A percentile compares a stretch with the other conserved stretches of the same genome.
phyloP scores from a whole-genome alignment of 2,888 invertebrate species.

The Elaeidobius kamerunicus region DNA sequence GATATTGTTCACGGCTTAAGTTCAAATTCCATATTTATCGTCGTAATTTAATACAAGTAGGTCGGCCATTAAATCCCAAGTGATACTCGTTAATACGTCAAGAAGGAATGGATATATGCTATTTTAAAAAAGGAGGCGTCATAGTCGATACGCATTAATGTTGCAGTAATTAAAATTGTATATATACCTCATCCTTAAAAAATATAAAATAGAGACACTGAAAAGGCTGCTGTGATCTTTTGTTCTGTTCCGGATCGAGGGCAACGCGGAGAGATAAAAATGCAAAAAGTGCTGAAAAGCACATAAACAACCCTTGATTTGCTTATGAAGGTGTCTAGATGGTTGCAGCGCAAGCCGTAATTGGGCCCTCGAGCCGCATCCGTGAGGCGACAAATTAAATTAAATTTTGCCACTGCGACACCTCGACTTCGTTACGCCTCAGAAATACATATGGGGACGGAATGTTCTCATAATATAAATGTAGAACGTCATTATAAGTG shows the following conservation, averaged over 20 bases:
- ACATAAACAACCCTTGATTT: constrained; percentile 31
- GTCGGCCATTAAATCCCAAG: not conserved
- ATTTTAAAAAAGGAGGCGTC: constrained; percentile 4
- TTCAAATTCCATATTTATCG: too few relatives aligned
- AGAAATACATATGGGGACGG: constrained; percentile 5
- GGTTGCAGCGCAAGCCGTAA: constrained; percentile 22
- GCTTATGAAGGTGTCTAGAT: constrained; percentile 26
- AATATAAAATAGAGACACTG: constrained; percentile 21
- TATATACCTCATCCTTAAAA: constrained; percentile 16
- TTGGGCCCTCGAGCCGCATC: constrained; percentile 29
- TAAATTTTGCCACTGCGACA: constrained; percentile 26
- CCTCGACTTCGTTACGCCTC: constrained; percentile 10
- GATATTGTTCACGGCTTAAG: too few relatives aligned
- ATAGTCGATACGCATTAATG: constrained; percentile 11
- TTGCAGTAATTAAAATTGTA: constrained; percentile 25
- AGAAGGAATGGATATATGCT: not conserved
- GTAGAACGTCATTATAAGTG: not conserved
- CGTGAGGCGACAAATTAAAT: constrained; percentile 27
- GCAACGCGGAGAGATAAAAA: constrained; percentile 20
- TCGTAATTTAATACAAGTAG: too few relatives aligned
- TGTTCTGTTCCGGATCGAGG: constrained; percentile 15
- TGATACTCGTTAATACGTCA: not conserved
- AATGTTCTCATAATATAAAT: not conserved
- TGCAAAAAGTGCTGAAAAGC: constrained; percentile 26
- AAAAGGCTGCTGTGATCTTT: constrained; percentile 19